Conservation (phyloP, 2,113 vertebrate species). For the Acrocephalus arundinaceus region DNA sequence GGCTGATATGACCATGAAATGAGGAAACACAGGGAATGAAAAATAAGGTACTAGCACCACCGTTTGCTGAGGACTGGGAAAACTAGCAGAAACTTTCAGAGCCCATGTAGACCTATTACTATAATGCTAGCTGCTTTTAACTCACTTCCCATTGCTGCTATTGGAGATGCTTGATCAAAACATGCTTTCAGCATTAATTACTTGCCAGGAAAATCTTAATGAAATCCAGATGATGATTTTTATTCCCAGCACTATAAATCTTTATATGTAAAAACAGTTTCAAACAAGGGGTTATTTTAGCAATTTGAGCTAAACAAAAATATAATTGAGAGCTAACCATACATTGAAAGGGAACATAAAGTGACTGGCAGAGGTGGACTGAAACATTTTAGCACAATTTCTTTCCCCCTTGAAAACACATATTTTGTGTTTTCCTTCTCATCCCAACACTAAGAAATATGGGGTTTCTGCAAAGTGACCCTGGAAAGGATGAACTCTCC, state of each 20-base stretch:
- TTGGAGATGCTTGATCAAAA: constrained; percentile 3
- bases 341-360: not conserved
- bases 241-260: constrained; percentile 49
- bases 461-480: not conserved
- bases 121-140: not conserved
- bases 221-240: constrained; percentile 37
- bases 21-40: constrained; percentile 72
- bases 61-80: constrained; percentile 78
- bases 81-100: constrained; percentile 45
- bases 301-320: not conserved
- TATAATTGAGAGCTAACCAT: not conserved
- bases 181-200: constrained; percentile 33
- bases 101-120: not conserved
- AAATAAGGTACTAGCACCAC: constrained; percentile 84
- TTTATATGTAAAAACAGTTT: not conserved
- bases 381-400: not conserved
- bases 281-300: not conserved
- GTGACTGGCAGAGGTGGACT: not conserved
- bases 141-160: not conserved
- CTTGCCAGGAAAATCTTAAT: constrained; percentile 42
- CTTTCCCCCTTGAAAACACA: not conserved
- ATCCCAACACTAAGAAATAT: not conserved
- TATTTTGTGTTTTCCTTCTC: not conserved
- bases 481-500: not conserved
- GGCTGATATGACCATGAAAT: constrained; percentile 77